Conservation (phyloP, 2,113 vertebrate genomes). For the Parus major region DNA sequence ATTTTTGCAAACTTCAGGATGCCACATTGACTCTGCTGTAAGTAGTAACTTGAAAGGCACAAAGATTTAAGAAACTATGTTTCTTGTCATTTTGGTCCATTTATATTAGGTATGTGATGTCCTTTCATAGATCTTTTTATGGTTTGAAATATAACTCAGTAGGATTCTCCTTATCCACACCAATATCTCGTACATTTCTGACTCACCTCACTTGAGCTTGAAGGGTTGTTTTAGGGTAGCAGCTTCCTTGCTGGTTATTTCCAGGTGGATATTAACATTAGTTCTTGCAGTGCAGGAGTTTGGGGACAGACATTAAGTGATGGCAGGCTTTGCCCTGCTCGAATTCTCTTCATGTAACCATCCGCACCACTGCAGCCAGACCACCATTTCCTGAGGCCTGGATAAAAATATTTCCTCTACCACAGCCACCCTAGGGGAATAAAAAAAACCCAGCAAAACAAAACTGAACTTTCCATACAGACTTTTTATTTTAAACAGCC, state of each 20-base stretch:
- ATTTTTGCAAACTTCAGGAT: neutral
- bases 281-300: neutral
- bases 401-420: conserved; percentile 79
- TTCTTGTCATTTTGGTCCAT: neutral
- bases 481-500: conserved; percentile 65
- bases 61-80: neutral
- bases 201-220: neutral
- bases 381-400: conserved; percentile 75
- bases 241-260: neutral
- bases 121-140: neutral
- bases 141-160: neutral
- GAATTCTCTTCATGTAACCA: conserved; percentile 60
- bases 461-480: conserved; percentile 69
- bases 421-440: conserved; percentile 68
- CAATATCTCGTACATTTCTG: neutral
- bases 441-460: conserved; percentile 52
- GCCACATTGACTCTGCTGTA: neutral
- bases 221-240: neutral
- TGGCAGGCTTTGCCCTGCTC: conserved; percentile 3
- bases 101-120: neutral
- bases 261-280: neutral
- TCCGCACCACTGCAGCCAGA: conserved; percentile 58
- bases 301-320: neutral
- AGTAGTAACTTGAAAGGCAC: neutral
- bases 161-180: neutral